phyloP scores from a whole-genome alignment of 2,113 vertebrate species.

The Syngnathus typhle region DNA sequence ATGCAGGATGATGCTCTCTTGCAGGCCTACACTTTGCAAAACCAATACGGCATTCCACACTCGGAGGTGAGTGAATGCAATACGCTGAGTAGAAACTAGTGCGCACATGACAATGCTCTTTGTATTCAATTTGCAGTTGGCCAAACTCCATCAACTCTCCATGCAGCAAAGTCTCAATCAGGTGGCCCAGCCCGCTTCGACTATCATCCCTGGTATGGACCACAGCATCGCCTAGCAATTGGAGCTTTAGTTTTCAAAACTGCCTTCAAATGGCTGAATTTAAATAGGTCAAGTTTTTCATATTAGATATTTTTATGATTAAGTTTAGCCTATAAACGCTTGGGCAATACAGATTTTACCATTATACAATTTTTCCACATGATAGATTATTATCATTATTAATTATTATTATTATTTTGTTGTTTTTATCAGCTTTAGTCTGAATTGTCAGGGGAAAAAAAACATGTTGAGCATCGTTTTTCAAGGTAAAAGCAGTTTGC shows the following conservation, averaged over 20 bases:
- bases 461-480: too few species aligned
- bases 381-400: too few species aligned
- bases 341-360: too few species aligned
- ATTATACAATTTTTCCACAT: too few species aligned
- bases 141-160: conserved; percentile 91
- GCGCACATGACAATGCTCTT: conserved; percentile 7
- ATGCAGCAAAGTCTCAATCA: conserved; percentile 81
- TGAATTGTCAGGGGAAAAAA: too few species aligned
- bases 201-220: conserved; percentile 78
- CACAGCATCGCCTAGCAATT: conserved; percentile 1
- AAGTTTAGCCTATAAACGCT: too few species aligned
- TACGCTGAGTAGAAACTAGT: conserved; percentile 11
- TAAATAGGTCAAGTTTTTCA: too few species aligned
- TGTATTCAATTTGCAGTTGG: conserved; percentile 72
- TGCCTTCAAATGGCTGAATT: conserved; percentile 7
- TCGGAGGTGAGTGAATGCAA: conserved; percentile 77
- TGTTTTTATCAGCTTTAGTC: too few species aligned
- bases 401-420: too few species aligned
- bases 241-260: conserved; percentile 14
- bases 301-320: too few species aligned
- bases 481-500: too few species aligned
- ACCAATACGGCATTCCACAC: conserved; percentile 89
- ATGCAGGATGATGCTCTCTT: conserved; percentile 48
- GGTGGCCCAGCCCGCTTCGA: conserved; percentile 72
- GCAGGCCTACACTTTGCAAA: conserved; percentile 90